Percentiles rank a stretch among this genome's conserved stretches.
phyloP scores from a whole-genome alignment of 2,113 vertebrate genomes.

The Dendrocopos noguchii region DNA sequence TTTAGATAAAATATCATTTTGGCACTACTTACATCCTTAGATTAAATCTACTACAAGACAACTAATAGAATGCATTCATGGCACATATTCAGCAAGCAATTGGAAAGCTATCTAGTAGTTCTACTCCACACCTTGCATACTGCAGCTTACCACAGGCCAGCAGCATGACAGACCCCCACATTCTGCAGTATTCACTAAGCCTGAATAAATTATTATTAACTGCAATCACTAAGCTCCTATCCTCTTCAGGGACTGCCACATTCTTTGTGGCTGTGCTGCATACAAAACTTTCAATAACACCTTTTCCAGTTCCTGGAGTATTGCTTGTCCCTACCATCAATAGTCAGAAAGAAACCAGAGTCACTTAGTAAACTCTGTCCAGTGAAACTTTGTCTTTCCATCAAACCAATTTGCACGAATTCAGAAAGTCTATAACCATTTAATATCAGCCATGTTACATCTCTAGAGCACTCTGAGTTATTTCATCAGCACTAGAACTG shows the following conservation, averaged over 20 bases:
- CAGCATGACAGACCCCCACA: neutral
- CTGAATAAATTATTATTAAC: neutral
- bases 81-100: neutral
- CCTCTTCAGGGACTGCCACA: neutral
- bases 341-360: neutral
- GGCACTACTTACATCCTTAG: neutral
- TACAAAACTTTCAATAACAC: neutral
- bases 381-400: neutral
- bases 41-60: neutral
- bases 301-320: neutral
- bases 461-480: neutral
- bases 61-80: neutral
- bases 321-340: neutral
- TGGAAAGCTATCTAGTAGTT: neutral
- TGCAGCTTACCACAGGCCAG: neutral
- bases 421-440: neutral
- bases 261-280: neutral
- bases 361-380: neutral
- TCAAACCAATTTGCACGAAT: neutral
- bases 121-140: neutral
- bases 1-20: slow-evolving; percentile 3
- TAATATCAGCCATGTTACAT: neutral
- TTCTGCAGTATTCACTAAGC: slow-evolving; percentile 7
- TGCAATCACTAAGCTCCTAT: neutral
- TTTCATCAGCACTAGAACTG: neutral